Evolutionary conservation across 2,888 invertebrate genomes (phyloP), one percentile per base, ranked within the genome.

Genomic region (Quadroppia sp.): DNA sequence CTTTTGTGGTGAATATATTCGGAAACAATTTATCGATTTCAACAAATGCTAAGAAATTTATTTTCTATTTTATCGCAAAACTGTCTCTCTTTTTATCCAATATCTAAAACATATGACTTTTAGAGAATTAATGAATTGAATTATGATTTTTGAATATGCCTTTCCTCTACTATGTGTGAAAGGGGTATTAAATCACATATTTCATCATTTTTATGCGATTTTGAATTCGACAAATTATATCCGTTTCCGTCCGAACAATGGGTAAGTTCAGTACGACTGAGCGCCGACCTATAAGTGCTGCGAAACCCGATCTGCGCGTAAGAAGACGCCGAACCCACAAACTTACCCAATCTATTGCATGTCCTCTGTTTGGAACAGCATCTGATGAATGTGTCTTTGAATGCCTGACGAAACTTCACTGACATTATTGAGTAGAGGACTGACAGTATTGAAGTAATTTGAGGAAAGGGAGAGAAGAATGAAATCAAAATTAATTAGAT

Each of bases 391-490:
- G 83, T 83, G 59, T 82, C 79, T 76, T 81, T 81, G 78, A 83
- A 83, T 15, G 83, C 83, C 48, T 80, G 81, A 28, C 82, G 78
- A 77, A 82, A 83, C 75, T 82, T 82, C 36, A 82, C 78, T 6
- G 82, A 82, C 82, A 83, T 81, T 42, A 82, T 81, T 75, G 81
- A 82, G 77, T 83, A 83, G 4, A 83, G 77, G 15, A 82, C 80
- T 2, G 82, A 82, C 25, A 76, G 15, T 3, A 32, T 30, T 23
- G 1, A 17, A 20, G 15, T n/a, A 23, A 73, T n/a, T n/a, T n/a
- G 36, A 36, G 6, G 36, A 36, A 36, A 36, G 36, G 4, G 9
- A 36, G 36, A 36, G 9, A 36, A 36, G 36, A 9, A 36, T 36
- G 4, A 36, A 36, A 7, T 36, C n/a, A n/a, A n/a, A n/a, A n/a